Evolutionary conservation across 1,140 invertebrate genomes (phyloP), one percentile per base, ranked within the genome.

Genomic region (Drosophila pectinifera): DNA sequence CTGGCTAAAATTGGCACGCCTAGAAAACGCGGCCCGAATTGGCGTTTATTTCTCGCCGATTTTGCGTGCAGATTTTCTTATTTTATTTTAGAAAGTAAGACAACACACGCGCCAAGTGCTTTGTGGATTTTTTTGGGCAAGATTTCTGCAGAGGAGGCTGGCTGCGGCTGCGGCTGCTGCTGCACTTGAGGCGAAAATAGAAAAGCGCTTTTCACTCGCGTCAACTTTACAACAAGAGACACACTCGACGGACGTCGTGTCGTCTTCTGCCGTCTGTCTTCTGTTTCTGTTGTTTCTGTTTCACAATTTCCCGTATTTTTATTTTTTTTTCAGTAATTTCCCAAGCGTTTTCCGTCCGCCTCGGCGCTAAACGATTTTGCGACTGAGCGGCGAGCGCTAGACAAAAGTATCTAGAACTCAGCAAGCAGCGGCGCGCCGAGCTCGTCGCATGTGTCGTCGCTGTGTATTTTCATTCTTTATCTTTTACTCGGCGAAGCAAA

Each of bases 381-480:
- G 83, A 86, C 82, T 86, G 82, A 86, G 65, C 59, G 61, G 55
- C 43, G 57, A 70, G 65, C 73, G 78, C 78, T 85, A 81, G 80
- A 85, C 70, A 72, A 91, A 91, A 85, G 90, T 91, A 90, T 91
- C 80, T 91, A 91, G 90, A 91, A 91, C 90, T 86, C 75, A 31
- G 65, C 58, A 31, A 39, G 43, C 46, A 22, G 18, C 8, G 45
- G 57, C 42, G 16, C 26, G 48, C 48, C 14, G 26, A 42, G 41
- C 16, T 42, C 41, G 45, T 28, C n/a, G n/a, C n/a, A n/a, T n/a
- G n/a, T n/a, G n/a, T n/a, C n/a, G n/a, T n/a, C 45, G 45, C 24
- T 48, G 45, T 53, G 20, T 51, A 53, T 75, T 83, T 81, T 83
- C 63, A 82, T 89, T 88, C 84, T 88, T 89, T 88, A 89, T 88